Base-by-base conservation (phyloP, 2,797 vertebrate species). In the Chrosomus eos region DNA sequence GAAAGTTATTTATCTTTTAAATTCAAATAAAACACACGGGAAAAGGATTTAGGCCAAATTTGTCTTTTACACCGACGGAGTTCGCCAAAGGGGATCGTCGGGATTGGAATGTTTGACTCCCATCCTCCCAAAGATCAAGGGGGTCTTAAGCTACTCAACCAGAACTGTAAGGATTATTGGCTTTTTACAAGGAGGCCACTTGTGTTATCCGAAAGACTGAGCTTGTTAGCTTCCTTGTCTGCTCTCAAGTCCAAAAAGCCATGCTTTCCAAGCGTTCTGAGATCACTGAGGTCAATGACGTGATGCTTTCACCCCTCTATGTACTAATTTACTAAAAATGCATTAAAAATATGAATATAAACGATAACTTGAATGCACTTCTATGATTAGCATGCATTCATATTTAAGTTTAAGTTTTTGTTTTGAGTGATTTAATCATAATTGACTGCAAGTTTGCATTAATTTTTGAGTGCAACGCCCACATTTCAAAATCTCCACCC, bases 21-120 rank as follows among this genome's bases (percentile, higher is more conserved):
- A 93, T 85, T 88, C 87, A 94, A 93, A 93, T 90, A 91, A 77
- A 92, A 88, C 88, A 92, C 90, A 85, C 5, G 80, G 89, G 89
- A 91, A 91, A 85, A 86, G 82, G 84, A 93, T 89, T 82, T 72
- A 7, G 88, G 85, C 80, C 87, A 93, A 92, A 94, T 93, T 89
- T 92, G 90, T 94, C 88, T 92, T 93, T 92, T 91, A 93, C 93
- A 93, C 94, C 58, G 66, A 48, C 90, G 85, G 91, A 89, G 86
- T 89, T 88, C 86, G 87, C 90, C 64, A 84, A 68, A 67, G 90
- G 86, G 89, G 84, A 80, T 84, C 66, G n/a, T 33, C 51, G 64
- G 87, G 82, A 91, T 89, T 90, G 88, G 91, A 94, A 94, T 94
- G 89, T 88, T 90, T 90, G 89, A 91, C 90, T 93, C 88, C 89